Conservation (phyloP, 2,797 vertebrate species). For the Rhynchonycteris naso region DNA sequence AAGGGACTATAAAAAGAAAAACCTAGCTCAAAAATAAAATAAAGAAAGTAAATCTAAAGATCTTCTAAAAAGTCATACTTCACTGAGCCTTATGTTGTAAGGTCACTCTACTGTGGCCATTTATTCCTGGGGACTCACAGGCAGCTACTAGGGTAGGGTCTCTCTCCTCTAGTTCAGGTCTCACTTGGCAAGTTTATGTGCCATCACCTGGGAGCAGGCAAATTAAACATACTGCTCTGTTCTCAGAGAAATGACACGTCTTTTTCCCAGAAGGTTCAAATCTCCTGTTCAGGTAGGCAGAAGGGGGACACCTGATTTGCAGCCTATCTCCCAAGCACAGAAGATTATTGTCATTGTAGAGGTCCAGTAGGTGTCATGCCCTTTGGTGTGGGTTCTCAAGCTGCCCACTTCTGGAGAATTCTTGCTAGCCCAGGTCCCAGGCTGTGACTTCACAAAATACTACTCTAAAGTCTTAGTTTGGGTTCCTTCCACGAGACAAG, state of each 20-base stretch:
- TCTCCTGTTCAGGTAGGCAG: not conserved
- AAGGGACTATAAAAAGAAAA: not conserved
- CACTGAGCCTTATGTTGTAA: not conserved
- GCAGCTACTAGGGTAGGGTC: not conserved
- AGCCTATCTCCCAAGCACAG: not conserved
- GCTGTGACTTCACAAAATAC: not conserved
- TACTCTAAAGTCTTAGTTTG: not conserved
- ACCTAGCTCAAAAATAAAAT: slow-evolving; percentile 23
- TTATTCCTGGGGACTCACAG: not conserved
- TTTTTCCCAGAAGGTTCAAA: not conserved
- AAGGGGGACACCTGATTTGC: not conserved
- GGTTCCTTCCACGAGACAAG: not conserved
- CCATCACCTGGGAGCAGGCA: not conserved
- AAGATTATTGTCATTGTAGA: not conserved
- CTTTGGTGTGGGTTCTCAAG: not conserved
- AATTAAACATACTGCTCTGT: not conserved
- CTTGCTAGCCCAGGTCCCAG: not conserved
- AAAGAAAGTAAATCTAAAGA: slow-evolving; percentile 19
- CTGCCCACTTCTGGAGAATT: not conserved
- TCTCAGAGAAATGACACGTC: not conserved
- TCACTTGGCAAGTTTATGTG: not conserved
- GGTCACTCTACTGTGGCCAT: not conserved
- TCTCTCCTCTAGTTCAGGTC: not conserved
- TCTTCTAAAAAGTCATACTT: not conserved
- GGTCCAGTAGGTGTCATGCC: rapidly evolving